Percentiles rank a stretch among this genome's conserved stretches.
phyloP scores from a whole-genome alignment of 1,140 invertebrate species.

The Drosophila melanica region DNA sequence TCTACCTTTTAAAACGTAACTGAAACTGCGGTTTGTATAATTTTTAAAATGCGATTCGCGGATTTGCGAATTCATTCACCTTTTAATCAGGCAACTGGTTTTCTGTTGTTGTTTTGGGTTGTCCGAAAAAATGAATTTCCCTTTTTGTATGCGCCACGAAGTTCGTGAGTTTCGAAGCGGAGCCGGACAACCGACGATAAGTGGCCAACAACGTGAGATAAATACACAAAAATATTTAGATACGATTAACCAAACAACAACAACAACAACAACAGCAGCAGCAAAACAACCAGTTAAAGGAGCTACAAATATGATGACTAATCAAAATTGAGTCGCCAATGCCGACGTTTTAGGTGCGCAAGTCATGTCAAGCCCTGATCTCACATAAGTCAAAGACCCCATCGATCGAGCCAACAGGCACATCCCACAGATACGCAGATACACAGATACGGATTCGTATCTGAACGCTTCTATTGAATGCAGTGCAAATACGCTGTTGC shows the following conservation, averaged over 20 bases:
- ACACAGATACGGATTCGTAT: constrained; percentile 14
- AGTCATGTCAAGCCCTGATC: constrained; percentile 39
- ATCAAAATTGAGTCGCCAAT: constrained; percentile 49
- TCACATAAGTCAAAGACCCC: constrained; percentile 39
- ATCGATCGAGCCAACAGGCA: background rate
- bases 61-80: constrained; percentile 73
- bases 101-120: constrained; percentile 45
- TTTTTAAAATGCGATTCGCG: constrained; percentile 48
- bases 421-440: constrained; percentile 19
- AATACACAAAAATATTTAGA: constrained; percentile 68
- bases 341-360: constrained; percentile 4
- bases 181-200: constrained; percentile 43
- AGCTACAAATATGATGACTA: constrained; percentile 60
- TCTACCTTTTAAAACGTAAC: constrained; percentile 9
- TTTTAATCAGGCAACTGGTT: constrained; percentile 78
- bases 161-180: constrained; percentile 45
- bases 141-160: constrained; percentile 68
- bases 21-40: constrained; percentile 30
- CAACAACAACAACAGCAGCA: constrained; percentile 8
- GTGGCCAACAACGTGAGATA: constrained; percentile 66
- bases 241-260: constrained; percentile 41
- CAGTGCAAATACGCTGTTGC: constrained; percentile 30
- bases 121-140: constrained; percentile 61
- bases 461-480: constrained; percentile 28
- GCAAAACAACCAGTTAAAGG: constrained; percentile 31